phyloP scores from a whole-genome alignment of 1,140 invertebrate species.

The Neotoxoptera formosana region DNA sequence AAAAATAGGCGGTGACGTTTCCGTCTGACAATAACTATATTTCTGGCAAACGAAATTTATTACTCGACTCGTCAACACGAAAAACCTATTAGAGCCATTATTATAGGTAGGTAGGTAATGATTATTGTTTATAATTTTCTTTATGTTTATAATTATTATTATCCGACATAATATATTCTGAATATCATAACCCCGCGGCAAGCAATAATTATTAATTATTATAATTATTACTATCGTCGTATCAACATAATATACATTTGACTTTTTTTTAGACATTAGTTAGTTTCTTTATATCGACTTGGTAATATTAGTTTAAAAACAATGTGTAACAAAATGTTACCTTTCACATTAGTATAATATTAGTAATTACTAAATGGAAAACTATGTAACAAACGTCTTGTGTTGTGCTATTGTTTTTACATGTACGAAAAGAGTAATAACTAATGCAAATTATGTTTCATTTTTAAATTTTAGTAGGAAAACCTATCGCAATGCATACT shows the following conservation, averaged over 20 bases:
- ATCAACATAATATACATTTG: neutral
- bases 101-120: neutral
- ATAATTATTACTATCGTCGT: neutral
- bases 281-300: neutral
- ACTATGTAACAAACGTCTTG: neutral
- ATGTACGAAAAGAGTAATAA: neutral
- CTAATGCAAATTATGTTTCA: neutral
- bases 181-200: neutral
- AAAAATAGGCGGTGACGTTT: neutral
- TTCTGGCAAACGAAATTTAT: neutral
- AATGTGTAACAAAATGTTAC: neutral
- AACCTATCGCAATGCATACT: neutral
- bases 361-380: neutral
- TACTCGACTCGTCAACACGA: neutral
- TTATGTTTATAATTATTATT: neutral
- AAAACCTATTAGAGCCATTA: neutral
- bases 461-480: neutral
- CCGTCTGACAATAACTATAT: neutral
- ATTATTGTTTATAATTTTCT: neutral
- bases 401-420: neutral
- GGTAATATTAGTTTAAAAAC: neutral
- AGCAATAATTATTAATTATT: neutral
- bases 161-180: neutral
- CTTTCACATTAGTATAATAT: neutral
- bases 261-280: neutral